Evolutionary conservation across 1,140 invertebrate genomes (phyloP).

Genomic region (Drusus annulatus): DNA sequence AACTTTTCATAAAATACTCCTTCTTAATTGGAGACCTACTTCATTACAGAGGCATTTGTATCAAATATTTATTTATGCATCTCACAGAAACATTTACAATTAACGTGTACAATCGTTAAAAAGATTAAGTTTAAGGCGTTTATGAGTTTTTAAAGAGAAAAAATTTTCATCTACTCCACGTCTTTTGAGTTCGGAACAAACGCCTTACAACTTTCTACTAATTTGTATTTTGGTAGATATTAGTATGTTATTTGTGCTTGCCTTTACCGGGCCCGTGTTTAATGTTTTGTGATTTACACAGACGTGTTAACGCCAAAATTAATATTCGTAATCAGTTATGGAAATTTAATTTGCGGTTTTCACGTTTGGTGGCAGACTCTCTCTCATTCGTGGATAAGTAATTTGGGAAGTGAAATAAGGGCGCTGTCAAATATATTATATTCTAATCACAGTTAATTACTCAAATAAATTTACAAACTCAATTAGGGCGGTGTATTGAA

Average conservation of each 20-base stretch:
- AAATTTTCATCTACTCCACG: too few species aligned
- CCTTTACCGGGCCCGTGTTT: neutral
- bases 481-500: neutral
- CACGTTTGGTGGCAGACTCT: constrained; percentile 31
- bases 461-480: constrained; percentile 6
- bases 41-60: too few species aligned
- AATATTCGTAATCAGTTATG: constrained; percentile 51
- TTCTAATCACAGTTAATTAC: constrained; percentile 31
- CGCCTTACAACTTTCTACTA: neutral
- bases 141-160: too few species aligned
- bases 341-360: constrained; percentile 54
- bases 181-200: too few species aligned
- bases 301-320: constrained; percentile 41
- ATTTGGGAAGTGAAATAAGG: constrained; percentile 10
- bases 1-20: too few species aligned
- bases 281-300: constrained; percentile 46
- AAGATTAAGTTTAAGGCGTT: too few species aligned
- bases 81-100: too few species aligned
- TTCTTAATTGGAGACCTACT: too few species aligned
- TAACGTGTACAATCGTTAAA: too few species aligned
- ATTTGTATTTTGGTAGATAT: neutral
- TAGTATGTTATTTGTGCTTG: neutral
- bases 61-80: too few species aligned
- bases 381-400: constrained; percentile 13
- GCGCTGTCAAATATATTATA: constrained; percentile 6